These are phyloP conservation scores for Blennius ocellaris DNA, from an alignment of 2,113 vertebrate species.

Conservation along the genomic window DNA sequence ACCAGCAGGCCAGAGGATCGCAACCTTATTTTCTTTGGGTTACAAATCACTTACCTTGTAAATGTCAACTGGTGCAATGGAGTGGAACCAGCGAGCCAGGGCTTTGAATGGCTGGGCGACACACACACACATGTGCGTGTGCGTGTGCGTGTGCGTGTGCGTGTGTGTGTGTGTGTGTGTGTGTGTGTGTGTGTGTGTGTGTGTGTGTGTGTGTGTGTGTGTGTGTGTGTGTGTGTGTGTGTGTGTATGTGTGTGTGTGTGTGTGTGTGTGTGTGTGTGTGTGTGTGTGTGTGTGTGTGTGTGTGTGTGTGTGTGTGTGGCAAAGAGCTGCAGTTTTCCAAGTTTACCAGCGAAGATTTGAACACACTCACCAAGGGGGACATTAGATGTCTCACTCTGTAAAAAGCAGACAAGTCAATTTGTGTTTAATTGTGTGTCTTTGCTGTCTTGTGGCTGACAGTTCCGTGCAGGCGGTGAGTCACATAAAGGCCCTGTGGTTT, in stretches of 20 bases:
- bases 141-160: not conserved
- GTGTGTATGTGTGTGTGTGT: not conserved
- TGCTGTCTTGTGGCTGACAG: constrained; percentile 75
- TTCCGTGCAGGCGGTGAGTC: constrained; percentile 94
- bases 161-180: not conserved
- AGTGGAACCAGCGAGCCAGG: constrained; percentile 67
- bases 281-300: constrained; percentile 8
- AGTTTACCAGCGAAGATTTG: constrained; percentile 17
- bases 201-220: not conserved
- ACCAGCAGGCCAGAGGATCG: constrained; percentile 45
- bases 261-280: no score
- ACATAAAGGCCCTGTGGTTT: constrained; percentile 92
- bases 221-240: not conserved
- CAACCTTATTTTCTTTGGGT: constrained; percentile 66
- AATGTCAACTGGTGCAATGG: constrained; percentile 72
- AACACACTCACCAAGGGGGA: constrained; percentile 24
- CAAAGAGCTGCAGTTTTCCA: constrained; percentile 35
- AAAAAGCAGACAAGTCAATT: constrained; percentile 40
- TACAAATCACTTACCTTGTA: constrained; percentile 75
- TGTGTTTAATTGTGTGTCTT: constrained; percentile 47
- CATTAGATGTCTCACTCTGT: constrained; percentile 29
- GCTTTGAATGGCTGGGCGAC: constrained; percentile 52
- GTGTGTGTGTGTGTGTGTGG: constrained; percentile 11
- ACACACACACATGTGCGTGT: constrained; percentile 28
- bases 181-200: no score